Evolutionary conservation across 2,113 vertebrate genomes (phyloP).

Genomic region (Grallaria varia): DNA sequence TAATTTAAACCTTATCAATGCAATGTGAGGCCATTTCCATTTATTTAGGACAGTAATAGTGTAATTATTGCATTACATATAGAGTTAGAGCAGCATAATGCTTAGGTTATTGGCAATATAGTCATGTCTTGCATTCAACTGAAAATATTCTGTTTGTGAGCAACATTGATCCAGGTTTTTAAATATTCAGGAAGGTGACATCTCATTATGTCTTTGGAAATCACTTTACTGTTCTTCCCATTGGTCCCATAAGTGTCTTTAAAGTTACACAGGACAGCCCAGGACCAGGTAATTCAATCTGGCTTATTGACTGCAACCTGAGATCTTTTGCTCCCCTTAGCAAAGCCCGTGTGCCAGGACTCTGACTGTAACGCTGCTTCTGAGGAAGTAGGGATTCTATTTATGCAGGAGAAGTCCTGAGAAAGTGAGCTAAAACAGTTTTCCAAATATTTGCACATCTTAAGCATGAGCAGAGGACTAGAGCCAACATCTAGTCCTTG

Average conservation of each 20-base stretch:
- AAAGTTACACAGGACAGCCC: not conserved
- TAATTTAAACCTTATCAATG: not conserved
- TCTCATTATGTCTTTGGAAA: not conserved
- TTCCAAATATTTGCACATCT: slow-evolving; percentile 7
- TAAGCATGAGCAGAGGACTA: not conserved
- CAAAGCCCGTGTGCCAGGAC: not conserved
- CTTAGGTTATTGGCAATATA: not conserved
- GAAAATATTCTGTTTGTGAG: not conserved
- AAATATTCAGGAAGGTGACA: not conserved
- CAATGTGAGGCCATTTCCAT: not conserved
- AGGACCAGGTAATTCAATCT: not conserved
- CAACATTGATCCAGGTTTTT: not conserved
- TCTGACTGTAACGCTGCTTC: not conserved
- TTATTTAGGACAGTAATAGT: not conserved
- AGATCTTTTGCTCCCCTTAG: not conserved
- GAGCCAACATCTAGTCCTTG: not conserved
- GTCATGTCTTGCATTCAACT: not conserved
- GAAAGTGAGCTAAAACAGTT: slow-evolving; percentile 14
- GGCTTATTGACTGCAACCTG: not conserved
- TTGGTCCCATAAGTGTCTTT: not conserved
- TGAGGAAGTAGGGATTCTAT: not conserved
- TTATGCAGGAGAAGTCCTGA: not conserved
- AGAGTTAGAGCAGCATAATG: not conserved
- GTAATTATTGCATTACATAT: not conserved
- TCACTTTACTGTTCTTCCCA: not conserved